Conservation (phyloP, 2,888 invertebrate genomes). For the Liodrosophila aerea region DNA sequence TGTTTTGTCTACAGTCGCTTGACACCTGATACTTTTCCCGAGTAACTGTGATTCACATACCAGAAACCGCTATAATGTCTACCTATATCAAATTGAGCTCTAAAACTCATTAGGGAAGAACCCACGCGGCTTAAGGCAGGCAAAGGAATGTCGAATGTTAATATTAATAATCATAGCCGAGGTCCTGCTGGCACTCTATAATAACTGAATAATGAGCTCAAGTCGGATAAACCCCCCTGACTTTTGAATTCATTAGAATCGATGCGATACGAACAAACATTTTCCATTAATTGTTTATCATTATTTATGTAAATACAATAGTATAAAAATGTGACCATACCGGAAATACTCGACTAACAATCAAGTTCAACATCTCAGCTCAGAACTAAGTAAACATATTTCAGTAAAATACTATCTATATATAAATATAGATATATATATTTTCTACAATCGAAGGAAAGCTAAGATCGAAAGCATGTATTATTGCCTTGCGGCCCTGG, state of each 20-base stretch:
- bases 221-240: no score
- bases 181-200: no score
- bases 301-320: no score
- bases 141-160: no score
- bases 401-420: background rate
- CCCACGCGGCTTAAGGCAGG: no score
- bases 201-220: no score
- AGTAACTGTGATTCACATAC: background rate
- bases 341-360: background rate
- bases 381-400: background rate
- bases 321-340: background rate
- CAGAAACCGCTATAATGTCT: background rate
- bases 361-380: background rate
- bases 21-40: constrained; percentile 39
- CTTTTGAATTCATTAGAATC: no score
- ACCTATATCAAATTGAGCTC: constrained; percentile 1
- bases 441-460: background rate
- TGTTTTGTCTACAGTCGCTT: constrained; percentile 36
- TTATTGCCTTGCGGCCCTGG: constrained; percentile 20
- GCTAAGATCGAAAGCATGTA: background rate
- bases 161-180: no score
- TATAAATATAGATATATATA: no score
- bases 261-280: no score
- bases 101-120: background rate
- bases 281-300: no score